Evolutionary conservation across 92 coral and sea anemone species (phyloP).

Genomic region (Parazoanthus atlanticus): DNA sequence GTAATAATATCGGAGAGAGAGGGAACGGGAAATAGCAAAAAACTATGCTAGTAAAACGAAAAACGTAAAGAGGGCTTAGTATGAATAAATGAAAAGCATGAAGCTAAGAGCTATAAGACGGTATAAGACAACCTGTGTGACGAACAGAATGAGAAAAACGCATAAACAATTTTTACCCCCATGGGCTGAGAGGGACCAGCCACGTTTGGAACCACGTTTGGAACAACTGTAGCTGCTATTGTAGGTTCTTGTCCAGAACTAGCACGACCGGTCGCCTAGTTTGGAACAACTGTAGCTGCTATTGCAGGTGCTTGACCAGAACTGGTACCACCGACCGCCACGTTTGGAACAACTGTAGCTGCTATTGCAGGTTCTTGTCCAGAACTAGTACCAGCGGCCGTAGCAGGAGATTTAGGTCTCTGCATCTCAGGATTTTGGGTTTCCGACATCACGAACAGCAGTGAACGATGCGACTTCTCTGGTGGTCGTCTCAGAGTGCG

Average conservation of each 20-base stretch:
- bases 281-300: too few species aligned
- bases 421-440: background rate
- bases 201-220: background rate
- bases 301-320: too few species aligned
- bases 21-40: too few species aligned
- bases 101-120: background rate
- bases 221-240: background rate
- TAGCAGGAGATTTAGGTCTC: background rate
- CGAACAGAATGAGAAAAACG: background rate
- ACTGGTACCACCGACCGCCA: too few species aligned
- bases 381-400: background rate
- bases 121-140: constrained; percentile 1
- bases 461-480: background rate
- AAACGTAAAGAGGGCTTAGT: too few species aligned
- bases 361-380: background rate
- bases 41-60: too few species aligned
- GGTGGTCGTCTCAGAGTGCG: too few species aligned
- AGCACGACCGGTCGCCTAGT: background rate
- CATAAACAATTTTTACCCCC: background rate
- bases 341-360: background rate
- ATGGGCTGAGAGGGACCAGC: background rate
- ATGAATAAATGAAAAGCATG: too few species aligned
- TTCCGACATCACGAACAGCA: constrained; percentile 9
- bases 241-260: background rate
- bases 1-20: too few species aligned